Base-by-base conservation (phyloP, 2,888 invertebrate genomes). In the Callinectes sapidus region DNA sequence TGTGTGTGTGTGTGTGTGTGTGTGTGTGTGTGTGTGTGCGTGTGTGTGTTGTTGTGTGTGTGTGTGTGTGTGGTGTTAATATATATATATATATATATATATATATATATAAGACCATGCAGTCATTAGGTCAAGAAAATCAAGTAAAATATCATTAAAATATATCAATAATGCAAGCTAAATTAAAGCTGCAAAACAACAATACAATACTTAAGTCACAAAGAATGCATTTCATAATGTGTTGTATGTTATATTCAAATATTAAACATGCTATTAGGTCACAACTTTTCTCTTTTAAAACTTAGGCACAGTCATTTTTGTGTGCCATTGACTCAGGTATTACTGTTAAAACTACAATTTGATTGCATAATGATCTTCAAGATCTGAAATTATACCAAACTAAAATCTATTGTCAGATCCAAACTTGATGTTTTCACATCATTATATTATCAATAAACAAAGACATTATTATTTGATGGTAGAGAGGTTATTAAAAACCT, bases 211-310 rank as follows among this genome's bases (percentile, higher is more conserved):
- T 48, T 10, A 48, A 48, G 10, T 8, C 0, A 48, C 3, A 48
- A 48, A 48, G 10, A 48, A 6, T 8, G 39, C 39, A 39, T 39
- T 8, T 48, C 48, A 48, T 48, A 48, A 48, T 48, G 10, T 48
- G 8, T 48, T 61, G 23, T 42, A 86, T 86, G 42, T 86, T 86
- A 86, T 86, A 86, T 86, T 32, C 14, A 86, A 32, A 86, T 42
- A 86, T 86, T 5, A 61, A 61, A 61, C 23, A 61, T 23, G 61
- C 61, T 13, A 18, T 61, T 61, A 61, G 3, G 61, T 61, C 61
- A 61, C 61, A 61, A 61, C 48, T 61, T 61, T 61, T 61, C 61
- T 2, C 61, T 61, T 61, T 61, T 61, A 18, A 77, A 77, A 77
- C n/a, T 77, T 77, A 77, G 8, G 6, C 23, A 1, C 28, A 77